Conservation (phyloP, 2,797 vertebrate species). For the Enteromius anoplus region DNA sequence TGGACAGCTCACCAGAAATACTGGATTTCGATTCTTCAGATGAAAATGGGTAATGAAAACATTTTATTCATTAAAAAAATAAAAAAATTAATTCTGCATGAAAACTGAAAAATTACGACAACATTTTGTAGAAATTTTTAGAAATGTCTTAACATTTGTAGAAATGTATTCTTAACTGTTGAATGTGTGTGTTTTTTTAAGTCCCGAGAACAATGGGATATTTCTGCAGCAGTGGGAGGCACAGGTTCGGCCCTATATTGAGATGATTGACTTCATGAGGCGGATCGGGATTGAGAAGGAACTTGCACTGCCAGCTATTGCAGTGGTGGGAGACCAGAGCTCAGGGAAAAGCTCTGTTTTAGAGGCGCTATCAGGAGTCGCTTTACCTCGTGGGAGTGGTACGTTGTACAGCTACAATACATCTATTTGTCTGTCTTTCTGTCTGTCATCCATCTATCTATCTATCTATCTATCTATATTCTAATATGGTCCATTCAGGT, state of each 20-base stretch:
- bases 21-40: conserved; percentile 33
- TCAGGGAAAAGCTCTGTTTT: conserved; percentile 84
- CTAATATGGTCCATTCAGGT: conserved; percentile 41
- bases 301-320: conserved; percentile 74
- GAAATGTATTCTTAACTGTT: neutral
- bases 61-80: neutral
- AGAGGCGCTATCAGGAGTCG: conserved; percentile 81
- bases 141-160: too few species aligned
- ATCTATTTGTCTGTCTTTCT: neutral
- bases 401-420: conserved; percentile 48
- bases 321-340: conserved; percentile 84
- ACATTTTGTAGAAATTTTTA: neutral
- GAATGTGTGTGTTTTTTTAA: neutral
- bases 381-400: conserved; percentile 82
- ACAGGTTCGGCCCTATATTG: conserved; percentile 73
- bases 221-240: conserved; percentile 55
- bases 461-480: neutral
- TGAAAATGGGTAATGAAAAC: conserved; percentile 39
- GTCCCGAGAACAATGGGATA: conserved; percentile 31
- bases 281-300: conserved; percentile 79
- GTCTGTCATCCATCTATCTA: too few species aligned
- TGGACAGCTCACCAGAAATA: conserved; percentile 51
- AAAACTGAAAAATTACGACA: neutral
- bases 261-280: conserved; percentile 79
- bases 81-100: neutral